These are phyloP conservation scores for Lepus townsendii DNA, from an alignment of 2,797 vertebrate species.

Conservation along the genomic window DNA sequence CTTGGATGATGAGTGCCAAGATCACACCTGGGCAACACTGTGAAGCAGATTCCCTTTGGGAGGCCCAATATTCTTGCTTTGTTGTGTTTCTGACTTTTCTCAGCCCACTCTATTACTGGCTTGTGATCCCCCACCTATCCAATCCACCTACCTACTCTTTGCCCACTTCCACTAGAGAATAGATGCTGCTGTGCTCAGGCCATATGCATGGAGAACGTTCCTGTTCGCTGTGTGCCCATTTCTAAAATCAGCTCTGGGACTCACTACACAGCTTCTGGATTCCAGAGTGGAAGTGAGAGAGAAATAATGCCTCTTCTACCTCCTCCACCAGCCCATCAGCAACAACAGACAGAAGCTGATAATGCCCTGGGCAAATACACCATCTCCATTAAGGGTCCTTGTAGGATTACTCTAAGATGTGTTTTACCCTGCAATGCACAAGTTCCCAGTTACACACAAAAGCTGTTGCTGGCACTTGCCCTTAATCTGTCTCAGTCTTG, in stretches of 20 bases:
- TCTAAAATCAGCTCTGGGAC: background rate
- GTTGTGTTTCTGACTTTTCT: background rate
- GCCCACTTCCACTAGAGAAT: background rate
- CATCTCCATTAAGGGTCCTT: background rate
- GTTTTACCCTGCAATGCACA: background rate
- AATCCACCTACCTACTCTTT: no score
- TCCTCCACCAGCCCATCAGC: background rate
- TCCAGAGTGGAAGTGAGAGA: background rate
- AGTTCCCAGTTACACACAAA: background rate
- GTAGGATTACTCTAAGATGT: background rate
- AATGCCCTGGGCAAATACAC: background rate
- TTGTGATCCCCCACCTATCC: background rate
- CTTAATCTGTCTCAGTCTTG: background rate
- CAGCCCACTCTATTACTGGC: no score
- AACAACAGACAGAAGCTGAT: background rate
- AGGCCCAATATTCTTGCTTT: background rate
- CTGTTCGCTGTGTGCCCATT: background rate
- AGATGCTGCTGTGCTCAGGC: fast-evolving
- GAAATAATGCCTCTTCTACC: background rate
- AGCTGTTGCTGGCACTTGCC: background rate
- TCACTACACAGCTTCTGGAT: background rate
- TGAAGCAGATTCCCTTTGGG: background rate
- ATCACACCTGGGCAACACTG: background rate
- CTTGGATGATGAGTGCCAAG: background rate
- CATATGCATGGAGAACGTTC: background rate